phyloP scores from a whole-genome alignment of 2,113 vertebrate genomes.

The Climacteris rufus region DNA sequence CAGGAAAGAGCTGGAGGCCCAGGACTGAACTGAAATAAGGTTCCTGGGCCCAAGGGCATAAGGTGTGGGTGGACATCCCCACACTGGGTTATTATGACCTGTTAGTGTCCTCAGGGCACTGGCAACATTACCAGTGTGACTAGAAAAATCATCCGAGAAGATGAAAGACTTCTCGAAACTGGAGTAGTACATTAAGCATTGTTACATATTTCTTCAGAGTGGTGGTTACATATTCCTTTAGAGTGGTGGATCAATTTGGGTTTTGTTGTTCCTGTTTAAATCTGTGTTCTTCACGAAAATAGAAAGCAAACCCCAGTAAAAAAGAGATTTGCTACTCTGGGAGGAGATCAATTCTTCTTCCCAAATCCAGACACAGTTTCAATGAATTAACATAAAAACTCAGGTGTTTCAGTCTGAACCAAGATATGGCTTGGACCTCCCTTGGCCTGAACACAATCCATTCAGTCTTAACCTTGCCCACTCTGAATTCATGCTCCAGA shows the following conservation, averaged over 20 bases:
- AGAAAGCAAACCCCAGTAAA: not conserved
- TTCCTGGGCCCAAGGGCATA: not conserved
- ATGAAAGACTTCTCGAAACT: not conserved
- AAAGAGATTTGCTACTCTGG: not conserved
- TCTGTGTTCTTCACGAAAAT: not conserved
- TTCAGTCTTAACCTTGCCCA: not conserved
- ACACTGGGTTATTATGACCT: not conserved
- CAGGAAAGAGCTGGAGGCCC: not conserved
- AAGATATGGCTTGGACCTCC: not conserved
- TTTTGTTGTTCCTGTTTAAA: not conserved
- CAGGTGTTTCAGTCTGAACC: not conserved
- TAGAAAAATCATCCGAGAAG: not conserved
- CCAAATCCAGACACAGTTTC: not conserved
- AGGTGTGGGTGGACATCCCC: rapidly evolving
- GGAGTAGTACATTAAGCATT: not conserved
- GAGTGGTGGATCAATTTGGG: not conserved
- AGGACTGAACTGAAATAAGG: not conserved
- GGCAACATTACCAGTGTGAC: not conserved
- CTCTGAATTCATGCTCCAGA: not conserved
- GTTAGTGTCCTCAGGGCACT: not conserved
- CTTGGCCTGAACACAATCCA: not conserved
- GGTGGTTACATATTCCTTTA: not conserved
- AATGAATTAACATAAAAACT: not conserved
- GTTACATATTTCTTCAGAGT: not conserved
- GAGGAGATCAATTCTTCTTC: not conserved